phyloP scores from a whole-genome alignment of 2,888 invertebrate genomes.

The Horisme vitalbata region DNA sequence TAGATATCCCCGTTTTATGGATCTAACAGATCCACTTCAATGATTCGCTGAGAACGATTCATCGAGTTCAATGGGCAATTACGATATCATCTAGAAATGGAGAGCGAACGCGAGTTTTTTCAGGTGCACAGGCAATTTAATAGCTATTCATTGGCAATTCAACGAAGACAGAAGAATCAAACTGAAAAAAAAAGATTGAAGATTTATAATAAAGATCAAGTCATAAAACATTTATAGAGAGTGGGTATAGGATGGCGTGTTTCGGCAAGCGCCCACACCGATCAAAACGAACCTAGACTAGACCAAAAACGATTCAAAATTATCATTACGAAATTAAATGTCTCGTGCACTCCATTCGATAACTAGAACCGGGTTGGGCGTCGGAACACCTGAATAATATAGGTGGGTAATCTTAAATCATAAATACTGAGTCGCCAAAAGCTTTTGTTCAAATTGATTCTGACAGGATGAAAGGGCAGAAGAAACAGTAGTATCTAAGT shows the following conservation, averaged over 20 bases:
- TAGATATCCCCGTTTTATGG: slow-evolving; percentile 1
- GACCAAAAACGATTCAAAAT: no score
- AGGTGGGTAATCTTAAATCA: slow-evolving; percentile 21
- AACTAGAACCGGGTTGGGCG: slow-evolving; percentile 14
- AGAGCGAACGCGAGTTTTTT: slow-evolving; percentile 7
- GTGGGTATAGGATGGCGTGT: no score
- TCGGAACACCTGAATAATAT: slow-evolving; percentile 27
- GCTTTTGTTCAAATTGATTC: slow-evolving; percentile 22
- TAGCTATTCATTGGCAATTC: no score
- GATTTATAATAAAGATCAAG: no score
- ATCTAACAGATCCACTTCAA: slow-evolving; percentile 22
- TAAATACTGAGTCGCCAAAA: slow-evolving; percentile 19
- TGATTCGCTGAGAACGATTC: slow-evolving; percentile 14
- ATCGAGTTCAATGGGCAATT: slow-evolving; percentile 24
- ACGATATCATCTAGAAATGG: slow-evolving; percentile 16
- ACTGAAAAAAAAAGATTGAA: no score
- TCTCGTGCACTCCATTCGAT: slow-evolving; percentile 8
- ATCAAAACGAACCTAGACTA: no score
- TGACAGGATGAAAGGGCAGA: slow-evolving; percentile 4
- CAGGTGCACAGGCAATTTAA: neutral
- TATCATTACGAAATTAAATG: slow-evolving; percentile 1
- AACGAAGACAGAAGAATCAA: no score
- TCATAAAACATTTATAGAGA: no score
- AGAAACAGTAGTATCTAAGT: slow-evolving; percentile 3
- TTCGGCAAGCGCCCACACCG: no score